Evolutionary conservation across 2,888 invertebrate species (phyloP).

Genomic region (Athrips mouffetella): DNA sequence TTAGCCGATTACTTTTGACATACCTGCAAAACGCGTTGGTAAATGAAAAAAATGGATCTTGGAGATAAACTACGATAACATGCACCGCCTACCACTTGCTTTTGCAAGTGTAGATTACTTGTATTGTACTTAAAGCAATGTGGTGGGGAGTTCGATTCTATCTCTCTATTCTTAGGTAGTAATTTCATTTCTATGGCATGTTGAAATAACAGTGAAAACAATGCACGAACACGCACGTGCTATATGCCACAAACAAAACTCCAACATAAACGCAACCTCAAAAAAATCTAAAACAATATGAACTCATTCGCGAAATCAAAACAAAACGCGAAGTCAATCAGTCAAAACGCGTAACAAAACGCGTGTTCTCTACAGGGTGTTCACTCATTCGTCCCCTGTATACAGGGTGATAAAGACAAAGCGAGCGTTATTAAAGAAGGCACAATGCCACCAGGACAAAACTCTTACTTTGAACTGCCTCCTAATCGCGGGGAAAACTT

Average conservation of each 20-base stretch:
- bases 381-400: background rate
- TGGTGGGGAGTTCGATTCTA: no score
- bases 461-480: slow-evolving; percentile 72
- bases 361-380: background rate
- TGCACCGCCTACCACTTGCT: no score
- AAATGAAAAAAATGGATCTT: no score
- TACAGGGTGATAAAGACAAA: slow-evolving; percentile 30
- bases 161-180: no score
- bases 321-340: slow-evolving; percentile 13
- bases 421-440: slow-evolving; percentile 55
- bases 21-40: no score
- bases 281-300: slow-evolving; percentile 6
- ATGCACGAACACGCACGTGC: background rate
- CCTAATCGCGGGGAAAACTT: slow-evolving; percentile 74
- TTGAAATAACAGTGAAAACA: background rate
- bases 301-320: slow-evolving; percentile 15
- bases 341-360: slow-evolving; percentile 8
- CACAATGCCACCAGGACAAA: slow-evolving; percentile 68
- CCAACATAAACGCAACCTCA: background rate
- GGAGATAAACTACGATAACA: no score
- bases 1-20: no score
- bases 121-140: no score
- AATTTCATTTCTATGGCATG: no score
- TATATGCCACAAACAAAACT: background rate
- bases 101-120: no score